phyloP scores from a whole-genome alignment of 2,888 invertebrate genomes.

The Drosophila neonasuta region DNA sequence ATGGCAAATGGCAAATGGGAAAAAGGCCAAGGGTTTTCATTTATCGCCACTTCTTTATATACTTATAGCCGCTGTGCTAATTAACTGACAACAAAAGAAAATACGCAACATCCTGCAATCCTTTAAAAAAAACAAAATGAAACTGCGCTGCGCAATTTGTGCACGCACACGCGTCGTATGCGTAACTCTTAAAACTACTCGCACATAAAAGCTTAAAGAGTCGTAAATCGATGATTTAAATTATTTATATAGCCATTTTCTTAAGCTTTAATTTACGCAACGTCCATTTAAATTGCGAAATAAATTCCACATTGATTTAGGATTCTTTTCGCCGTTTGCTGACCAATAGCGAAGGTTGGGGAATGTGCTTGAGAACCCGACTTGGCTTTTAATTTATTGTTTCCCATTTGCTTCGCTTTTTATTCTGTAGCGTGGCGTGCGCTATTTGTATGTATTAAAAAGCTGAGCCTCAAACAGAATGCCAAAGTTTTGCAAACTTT shows the following conservation, averaged over 20 bases:
- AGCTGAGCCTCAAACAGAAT: constrained; percentile 9
- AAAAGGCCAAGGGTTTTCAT: constrained; percentile 12
- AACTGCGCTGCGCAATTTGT: neutral
- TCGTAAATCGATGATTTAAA: constrained; percentile 16
- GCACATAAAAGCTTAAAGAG: neutral
- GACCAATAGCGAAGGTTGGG: neutral
- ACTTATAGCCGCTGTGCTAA: constrained; percentile 11
- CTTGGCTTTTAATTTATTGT: constrained; percentile 46
- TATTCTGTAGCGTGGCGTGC: constrained; percentile 3
- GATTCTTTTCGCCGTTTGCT: constrained; percentile 1
- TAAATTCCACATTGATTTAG: neutral
- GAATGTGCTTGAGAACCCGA: constrained; percentile 17
- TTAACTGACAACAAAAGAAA: constrained; percentile 27
- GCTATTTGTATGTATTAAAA: constrained; percentile 15
- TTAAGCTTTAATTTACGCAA: neutral
- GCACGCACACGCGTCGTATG: constrained; percentile 9
- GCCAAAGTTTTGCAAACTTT: constrained; percentile 47
- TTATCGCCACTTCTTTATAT: constrained; percentile 6
- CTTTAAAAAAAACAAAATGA: neutral
- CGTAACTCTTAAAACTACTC: constrained; percentile 13
- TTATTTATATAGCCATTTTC: neutral
- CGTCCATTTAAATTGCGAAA: neutral
- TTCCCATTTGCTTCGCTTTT: constrained; percentile 20
- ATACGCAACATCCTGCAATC: constrained; percentile 8
- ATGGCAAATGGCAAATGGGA: neutral